Evolutionary conservation across 2,888 invertebrate genomes (phyloP).

Genomic region (Balanococcus diminutus): DNA sequence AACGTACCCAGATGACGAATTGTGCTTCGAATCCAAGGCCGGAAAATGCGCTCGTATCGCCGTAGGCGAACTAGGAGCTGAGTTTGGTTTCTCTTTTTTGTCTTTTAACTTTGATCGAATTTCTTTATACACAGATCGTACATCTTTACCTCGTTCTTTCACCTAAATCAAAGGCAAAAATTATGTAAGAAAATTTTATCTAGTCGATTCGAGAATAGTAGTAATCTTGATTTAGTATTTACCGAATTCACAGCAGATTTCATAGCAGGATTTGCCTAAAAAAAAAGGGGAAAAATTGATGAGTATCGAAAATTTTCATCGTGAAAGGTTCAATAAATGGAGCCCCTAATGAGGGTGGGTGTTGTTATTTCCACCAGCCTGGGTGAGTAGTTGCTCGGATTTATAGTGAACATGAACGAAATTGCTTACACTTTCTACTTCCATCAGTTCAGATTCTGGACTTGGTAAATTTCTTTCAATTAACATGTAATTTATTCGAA

Average conservation of each 20-base stretch:
- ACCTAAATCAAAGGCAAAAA: slow-evolving; percentile 64
- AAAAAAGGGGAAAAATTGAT: slow-evolving; percentile 60
- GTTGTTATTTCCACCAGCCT: too few relatives aligned
- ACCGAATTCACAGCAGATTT: slow-evolving; percentile 93
- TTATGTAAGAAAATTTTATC: not conserved
- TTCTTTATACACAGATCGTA: slow-evolving; percentile 79
- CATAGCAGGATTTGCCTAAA: slow-evolving; percentile 91
- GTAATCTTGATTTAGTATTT: slow-evolving; percentile 64
- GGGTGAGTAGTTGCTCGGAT: too few relatives aligned
- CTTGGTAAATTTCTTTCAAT: too few relatives aligned
- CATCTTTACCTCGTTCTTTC: slow-evolving; percentile 75
- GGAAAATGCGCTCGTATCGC: slow-evolving; percentile 48
- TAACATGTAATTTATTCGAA: too few relatives aligned
- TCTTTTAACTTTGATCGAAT: slow-evolving; percentile 69
- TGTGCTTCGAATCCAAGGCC: slow-evolving; percentile 41
- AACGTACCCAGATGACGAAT: slow-evolving; percentile 44
- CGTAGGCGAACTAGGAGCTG: slow-evolving; percentile 73
- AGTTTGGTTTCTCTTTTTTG: slow-evolving; percentile 62
- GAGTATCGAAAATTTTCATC: too few relatives aligned
- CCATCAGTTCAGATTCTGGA: too few relatives aligned
- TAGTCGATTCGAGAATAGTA: not conserved
- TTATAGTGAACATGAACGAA: too few relatives aligned
- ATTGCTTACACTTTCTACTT: too few relatives aligned
- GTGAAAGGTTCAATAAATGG: too few relatives aligned
- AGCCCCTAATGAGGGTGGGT: too few relatives aligned